Conservation (phyloP, 2,113 vertebrate genomes). For the Entomyzon cyanotis region DNA sequence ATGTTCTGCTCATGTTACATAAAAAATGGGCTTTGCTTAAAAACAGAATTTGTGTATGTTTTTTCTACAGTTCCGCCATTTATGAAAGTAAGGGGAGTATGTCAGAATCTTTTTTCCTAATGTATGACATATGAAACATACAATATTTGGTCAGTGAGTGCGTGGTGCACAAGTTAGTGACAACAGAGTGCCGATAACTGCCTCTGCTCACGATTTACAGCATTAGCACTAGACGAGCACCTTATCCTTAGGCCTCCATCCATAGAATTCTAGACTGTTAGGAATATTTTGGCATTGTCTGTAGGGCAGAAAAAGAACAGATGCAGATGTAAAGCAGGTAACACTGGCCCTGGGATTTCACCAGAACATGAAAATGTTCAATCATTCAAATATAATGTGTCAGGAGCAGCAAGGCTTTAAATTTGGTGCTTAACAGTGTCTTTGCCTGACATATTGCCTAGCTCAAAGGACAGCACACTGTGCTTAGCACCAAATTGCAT, state of each 20-base stretch:
- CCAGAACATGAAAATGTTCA: neutral
- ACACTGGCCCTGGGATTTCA: neutral
- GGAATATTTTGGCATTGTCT: neutral
- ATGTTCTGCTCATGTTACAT: neutral
- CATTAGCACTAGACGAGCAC: neutral
- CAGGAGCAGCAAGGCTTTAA: neutral
- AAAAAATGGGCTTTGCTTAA: neutral
- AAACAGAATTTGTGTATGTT: neutral
- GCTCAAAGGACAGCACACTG: neutral
- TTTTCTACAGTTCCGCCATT: neutral
- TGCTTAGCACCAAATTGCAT: neutral
- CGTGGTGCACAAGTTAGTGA: neutral
- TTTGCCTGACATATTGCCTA: neutral
- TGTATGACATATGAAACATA: neutral
- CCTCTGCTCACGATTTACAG: neutral
- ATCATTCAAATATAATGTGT: neutral
- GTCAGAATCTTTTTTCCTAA: neutral
- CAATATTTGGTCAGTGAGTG: neutral
- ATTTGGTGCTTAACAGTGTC: neutral
- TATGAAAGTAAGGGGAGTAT: neutral
- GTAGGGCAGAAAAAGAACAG: neutral
- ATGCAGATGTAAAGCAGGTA: neutral
- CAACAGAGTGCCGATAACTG: neutral
- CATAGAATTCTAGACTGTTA: neutral
- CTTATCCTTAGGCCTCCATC: neutral